These are phyloP conservation scores for Lytechinus variegatus DNA, from an alignment of 35 echinoderm and acorn worm genomes.

Conservation along the genomic window DNA sequence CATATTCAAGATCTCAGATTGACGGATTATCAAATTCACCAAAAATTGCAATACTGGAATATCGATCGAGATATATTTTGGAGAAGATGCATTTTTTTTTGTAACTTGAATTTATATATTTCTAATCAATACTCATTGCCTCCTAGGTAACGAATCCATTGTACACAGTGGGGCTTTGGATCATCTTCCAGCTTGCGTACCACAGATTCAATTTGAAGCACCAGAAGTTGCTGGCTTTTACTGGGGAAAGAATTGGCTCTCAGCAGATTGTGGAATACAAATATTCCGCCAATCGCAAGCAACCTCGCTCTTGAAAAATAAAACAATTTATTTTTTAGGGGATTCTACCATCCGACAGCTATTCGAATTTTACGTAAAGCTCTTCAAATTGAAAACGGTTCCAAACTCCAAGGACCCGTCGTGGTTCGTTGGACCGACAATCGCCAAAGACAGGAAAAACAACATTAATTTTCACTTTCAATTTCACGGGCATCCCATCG, in stretches of 20 bases:
- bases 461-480: background rate
- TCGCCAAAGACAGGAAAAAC: background rate
- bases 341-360: constrained; percentile 33
- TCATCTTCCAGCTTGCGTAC: background rate
- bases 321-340: background rate
- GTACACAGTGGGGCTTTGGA: background rate
- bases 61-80: too few relatives aligned
- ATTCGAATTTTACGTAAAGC: background rate
- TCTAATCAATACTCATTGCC: too few relatives aligned
- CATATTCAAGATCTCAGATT: too few relatives aligned
- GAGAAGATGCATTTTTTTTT: too few relatives aligned
- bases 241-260: background rate
- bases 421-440: constrained; percentile 1
- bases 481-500: constrained; percentile 25
- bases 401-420: background rate
- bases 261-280: background rate
- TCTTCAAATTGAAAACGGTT: background rate
- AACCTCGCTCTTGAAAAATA: background rate
- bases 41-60: too few relatives aligned
- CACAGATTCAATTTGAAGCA: background rate
- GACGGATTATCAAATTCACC: too few relatives aligned
- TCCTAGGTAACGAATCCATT: background rate
- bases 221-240: background rate
- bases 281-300: background rate
- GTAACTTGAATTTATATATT: too few relatives aligned